These are phyloP conservation scores for Atherinomorus stipes DNA, from an alignment of 2,113 vertebrate genomes.

Conservation along the genomic window DNA sequence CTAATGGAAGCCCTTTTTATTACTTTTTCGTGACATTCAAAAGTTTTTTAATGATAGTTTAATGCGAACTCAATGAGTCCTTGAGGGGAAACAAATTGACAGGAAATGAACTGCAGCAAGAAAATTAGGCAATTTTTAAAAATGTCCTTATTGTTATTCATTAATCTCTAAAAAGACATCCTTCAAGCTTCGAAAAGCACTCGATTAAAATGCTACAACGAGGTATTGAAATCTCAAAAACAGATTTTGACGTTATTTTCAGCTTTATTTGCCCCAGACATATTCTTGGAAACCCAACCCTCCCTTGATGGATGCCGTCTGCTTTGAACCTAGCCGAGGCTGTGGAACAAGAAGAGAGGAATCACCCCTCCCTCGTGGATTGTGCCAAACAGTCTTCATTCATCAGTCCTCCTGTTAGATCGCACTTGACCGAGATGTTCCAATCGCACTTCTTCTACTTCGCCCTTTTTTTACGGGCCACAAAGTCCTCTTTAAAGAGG, in stretches of 20 bases:
- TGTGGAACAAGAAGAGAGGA: conserved; percentile 56
- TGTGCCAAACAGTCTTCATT: conserved; percentile 50
- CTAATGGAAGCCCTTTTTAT: conserved; percentile 25
- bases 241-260: neutral
- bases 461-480: conserved; percentile 25
- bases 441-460: conserved; percentile 8
- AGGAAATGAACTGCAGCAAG: neutral
- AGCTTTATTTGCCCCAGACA: neutral
- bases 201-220: neutral
- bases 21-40: conserved; percentile 30
- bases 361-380: conserved; percentile 48
- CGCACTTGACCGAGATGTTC: conserved; percentile 49
- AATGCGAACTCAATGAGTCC: conserved; percentile 15
- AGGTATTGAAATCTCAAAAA: neutral
- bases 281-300: conserved; percentile 36
- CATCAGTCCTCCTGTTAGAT: conserved; percentile 61
- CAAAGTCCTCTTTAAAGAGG: conserved; percentile 45
- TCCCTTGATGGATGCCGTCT: conserved; percentile 59
- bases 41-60: conserved; percentile 29
- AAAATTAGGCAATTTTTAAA: neutral
- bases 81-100: neutral
- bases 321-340: conserved; percentile 43
- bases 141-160: neutral
- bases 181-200: neutral
- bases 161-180: neutral